A percentile compares a stretch with the other conserved stretches of the same genome.
Evolutionary conservation across 1,140 invertebrate genomes (phyloP).

Genomic region (Brachionus sp.): DNA sequence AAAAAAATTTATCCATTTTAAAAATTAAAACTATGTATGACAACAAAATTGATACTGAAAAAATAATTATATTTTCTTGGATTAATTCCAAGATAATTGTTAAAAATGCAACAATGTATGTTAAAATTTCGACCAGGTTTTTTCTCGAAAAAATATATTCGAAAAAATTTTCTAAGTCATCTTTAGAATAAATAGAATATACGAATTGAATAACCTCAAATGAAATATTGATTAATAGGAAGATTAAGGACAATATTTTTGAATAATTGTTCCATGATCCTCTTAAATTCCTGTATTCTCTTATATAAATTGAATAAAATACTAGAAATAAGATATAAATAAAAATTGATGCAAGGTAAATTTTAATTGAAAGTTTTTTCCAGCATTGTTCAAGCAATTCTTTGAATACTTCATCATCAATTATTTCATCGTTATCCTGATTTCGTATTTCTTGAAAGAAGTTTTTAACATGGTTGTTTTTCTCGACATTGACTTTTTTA

Average conservation of each 20-base stretch:
- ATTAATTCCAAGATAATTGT: neutral
- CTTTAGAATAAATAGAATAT: neutral
- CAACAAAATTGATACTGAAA: neutral
- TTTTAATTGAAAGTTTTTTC: too few species aligned
- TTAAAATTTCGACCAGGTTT: neutral
- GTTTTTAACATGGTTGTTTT: too few species aligned
- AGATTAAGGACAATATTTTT: neutral
- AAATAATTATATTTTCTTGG: neutral
- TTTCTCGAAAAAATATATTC: neutral
- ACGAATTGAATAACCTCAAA: neutral
- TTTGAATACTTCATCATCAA: too few species aligned
- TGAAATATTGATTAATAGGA: neutral
- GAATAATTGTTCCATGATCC: neutral
- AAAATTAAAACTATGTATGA: neutral
- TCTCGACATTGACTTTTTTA: too few species aligned
- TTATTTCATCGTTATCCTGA: too few species aligned
- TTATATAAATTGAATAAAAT: neutral
- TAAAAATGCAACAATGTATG: neutral
- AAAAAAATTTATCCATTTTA: neutral
- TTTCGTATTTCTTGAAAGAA: too few species aligned
- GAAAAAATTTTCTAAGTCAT: neutral
- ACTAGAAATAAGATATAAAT: neutral
- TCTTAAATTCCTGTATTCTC: neutral
- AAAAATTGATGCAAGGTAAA: neutral
- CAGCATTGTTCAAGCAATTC: too few species aligned